Base-by-base conservation (phyloP, 2,797 vertebrate genomes). In the Microhierax caerulescens region DNA sequence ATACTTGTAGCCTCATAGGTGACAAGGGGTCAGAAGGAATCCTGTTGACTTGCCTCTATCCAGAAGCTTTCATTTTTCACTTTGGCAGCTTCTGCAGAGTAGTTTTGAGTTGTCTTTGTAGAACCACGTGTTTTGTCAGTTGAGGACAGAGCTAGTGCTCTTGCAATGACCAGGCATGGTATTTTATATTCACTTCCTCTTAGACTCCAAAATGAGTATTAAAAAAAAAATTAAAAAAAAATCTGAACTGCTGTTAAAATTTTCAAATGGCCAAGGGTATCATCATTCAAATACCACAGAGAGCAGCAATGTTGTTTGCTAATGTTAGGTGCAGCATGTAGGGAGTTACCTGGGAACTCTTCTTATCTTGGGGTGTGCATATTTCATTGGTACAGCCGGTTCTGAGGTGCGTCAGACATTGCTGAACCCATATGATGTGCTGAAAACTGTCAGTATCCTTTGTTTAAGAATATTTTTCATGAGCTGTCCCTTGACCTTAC, bases 121-220 rank as follows among this genome's bases (percentile, higher is more conserved):
- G 57, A 84, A 27, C 25, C 32, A 27, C 0, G 0, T 68, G 18
- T 19, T 78, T 60, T 4, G 3, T 68, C 69, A 51, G 15, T 45
- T 48, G 41, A 59, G 25, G 60, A 60, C 21, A 15, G 39, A 78
- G 24, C 32, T 84, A 0, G 1, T 60, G 53, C 28, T 94, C 43
- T 81, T 1, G 0, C 1, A 2, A 9, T 39, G 41, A 10, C 27
- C 36, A 36, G 28, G 30, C 81, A 16, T 4, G 9, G 63, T 77
- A 14, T 34, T 30, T 65, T 53, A 23, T 63, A 18, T 54, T 86
- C 28, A 3, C 24, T 75, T 76, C 19, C 30, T 53, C 19, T 63
- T 77, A 67, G 9, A 30, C 10, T 92, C 41, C 32, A 84, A 41
- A 90, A 47, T 41, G 2, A 41, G 74, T 34, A 45, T 21, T 59